A percentile compares a stretch with the other conserved stretches of the same genome.
phyloP scores from a whole-genome alignment of 1,140 invertebrate genomes.

The Eupeodes corollae region DNA sequence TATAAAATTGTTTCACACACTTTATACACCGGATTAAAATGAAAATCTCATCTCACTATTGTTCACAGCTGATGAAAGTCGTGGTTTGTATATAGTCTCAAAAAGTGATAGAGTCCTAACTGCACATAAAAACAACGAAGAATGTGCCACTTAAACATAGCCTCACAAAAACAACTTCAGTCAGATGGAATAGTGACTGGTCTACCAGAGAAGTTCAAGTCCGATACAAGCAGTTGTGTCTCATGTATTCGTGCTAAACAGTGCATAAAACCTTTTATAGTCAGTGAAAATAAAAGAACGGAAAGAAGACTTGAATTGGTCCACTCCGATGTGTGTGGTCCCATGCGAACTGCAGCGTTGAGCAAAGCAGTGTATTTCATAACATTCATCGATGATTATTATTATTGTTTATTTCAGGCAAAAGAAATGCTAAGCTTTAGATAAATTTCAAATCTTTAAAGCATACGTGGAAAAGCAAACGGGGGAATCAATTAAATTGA shows the following conservation, averaged over 20 bases:
- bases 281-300: neutral
- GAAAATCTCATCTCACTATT: constrained; percentile 3
- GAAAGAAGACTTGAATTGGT: constrained; percentile 17
- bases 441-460: constrained; percentile 6
- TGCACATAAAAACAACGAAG: neutral
- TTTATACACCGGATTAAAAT: constrained; percentile 2
- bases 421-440: constrained; percentile 14
- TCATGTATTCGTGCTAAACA: constrained; percentile 3
- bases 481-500: neutral
- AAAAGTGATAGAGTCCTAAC: neutral
- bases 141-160: constrained; percentile 6
- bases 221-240: neutral
- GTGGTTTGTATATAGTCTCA: neutral
- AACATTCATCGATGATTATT: constrained; percentile 34
- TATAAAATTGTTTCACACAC: neutral
- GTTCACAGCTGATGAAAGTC: neutral
- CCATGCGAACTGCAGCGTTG: constrained; percentile 27
- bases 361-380: constrained; percentile 29
- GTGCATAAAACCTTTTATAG: neutral
- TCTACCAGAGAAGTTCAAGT: neutral
- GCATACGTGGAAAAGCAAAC: constrained; percentile 1
- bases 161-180: neutral
- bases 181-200: constrained; percentile 2
- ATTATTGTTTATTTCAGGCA: constrained; percentile 32
- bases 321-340: constrained; percentile 35